phyloP scores from a whole-genome alignment of 1,140 invertebrate genomes.

The Spodoptera litura region DNA sequence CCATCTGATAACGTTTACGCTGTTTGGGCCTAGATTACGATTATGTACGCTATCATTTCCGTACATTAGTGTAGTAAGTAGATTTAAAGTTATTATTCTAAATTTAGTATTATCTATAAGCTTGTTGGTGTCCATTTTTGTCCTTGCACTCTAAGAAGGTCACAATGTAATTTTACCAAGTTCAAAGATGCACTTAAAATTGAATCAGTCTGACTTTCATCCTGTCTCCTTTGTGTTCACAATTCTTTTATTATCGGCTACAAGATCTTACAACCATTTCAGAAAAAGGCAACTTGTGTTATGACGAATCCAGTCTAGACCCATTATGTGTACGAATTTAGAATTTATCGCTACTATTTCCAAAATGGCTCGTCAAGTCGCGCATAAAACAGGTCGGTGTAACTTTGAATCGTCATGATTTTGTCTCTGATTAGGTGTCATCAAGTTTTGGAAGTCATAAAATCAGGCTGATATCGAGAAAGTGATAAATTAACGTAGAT shows the following conservation, averaged over 20 bases:
- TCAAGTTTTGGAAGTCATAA: neutral
- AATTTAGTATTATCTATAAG: too few species aligned
- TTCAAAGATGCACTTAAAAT: conserved; percentile 13
- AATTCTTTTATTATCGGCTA: conserved; percentile 16
- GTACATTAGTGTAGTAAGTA: too few species aligned
- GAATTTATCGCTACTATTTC: conserved; percentile 8
- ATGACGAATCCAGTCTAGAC: conserved; percentile 6
- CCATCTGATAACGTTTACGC: neutral
- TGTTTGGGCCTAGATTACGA: too few species aligned
- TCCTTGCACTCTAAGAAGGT: neutral
- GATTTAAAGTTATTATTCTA: too few species aligned
- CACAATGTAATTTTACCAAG: neutral
- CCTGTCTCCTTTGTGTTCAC: conserved; percentile 28
- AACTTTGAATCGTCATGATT: neutral
- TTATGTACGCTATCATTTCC: too few species aligned
- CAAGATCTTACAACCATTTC: neutral
- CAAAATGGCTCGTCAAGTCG: neutral
- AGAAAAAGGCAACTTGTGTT: conserved; percentile 10
- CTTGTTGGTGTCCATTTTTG: neutral
- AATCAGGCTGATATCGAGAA: conserved; percentile 1
- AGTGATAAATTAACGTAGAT: neutral
- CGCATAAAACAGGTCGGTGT: conserved; percentile 23
- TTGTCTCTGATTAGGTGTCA: conserved; percentile 4
- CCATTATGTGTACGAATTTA: conserved; percentile 6
- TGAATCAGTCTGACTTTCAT: conserved; percentile 30